A percentile compares a stretch with the other conserved stretches of the same genome.
These are phyloP conservation scores for Halcyon chelicuti DNA, from an alignment of 2,797 vertebrate genomes.

Conservation along the genomic window DNA sequence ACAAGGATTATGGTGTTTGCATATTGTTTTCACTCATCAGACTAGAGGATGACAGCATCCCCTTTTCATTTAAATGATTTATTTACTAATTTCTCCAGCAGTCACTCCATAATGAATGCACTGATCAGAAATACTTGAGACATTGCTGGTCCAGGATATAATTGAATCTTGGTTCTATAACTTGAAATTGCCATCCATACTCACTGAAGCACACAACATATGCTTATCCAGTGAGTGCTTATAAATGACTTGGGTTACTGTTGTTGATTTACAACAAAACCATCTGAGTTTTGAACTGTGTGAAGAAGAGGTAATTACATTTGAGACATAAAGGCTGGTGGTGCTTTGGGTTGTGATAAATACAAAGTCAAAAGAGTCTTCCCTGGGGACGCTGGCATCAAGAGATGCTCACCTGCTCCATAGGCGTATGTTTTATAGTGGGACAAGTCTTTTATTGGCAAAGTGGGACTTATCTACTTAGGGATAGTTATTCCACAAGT, in stretches of 20 bases:
- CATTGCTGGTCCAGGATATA: background rate
- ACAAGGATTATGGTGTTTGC: rapidly evolving
- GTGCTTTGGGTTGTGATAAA: conserved; percentile 22
- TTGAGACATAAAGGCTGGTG: background rate
- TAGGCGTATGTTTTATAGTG: background rate
- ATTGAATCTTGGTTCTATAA: conserved; percentile 37
- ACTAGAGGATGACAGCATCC: background rate
- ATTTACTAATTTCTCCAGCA: background rate
- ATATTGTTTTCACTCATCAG: background rate
- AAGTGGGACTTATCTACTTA: background rate
- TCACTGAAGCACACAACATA: conserved; percentile 10
- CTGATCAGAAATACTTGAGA: conserved; percentile 9
- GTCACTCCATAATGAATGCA: background rate
- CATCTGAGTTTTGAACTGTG: background rate
- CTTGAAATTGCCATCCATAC: conserved; percentile 37
- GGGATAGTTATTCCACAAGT: background rate
- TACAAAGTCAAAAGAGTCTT: background rate
- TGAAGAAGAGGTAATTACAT: conserved; percentile 57
- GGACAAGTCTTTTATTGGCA: background rate
- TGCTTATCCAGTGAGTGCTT: conserved; percentile 1
- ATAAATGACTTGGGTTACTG: conserved; percentile 40
- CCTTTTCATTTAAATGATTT: background rate
- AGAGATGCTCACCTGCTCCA: background rate
- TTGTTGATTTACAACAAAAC: conserved; percentile 47
- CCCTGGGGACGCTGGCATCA: background rate